Evolutionary conservation across 2,797 vertebrate genomes (phyloP).

Genomic region (Anableps anableps): DNA sequence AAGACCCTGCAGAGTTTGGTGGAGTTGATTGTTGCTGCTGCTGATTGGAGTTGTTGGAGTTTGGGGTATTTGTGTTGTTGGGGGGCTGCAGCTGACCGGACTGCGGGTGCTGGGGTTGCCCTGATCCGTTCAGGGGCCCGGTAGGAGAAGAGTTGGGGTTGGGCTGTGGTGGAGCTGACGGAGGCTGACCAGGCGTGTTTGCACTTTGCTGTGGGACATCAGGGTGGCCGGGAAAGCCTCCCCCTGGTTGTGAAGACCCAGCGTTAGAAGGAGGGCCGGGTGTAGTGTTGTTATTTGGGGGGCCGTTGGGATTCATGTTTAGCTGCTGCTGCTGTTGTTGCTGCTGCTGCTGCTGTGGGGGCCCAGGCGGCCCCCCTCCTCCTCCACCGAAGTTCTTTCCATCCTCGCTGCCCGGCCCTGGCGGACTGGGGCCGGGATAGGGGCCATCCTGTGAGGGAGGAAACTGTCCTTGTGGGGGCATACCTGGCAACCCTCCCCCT

Average conservation of each 20-base stretch:
- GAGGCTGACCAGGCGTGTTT: slow-evolving; percentile 80
- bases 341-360: slow-evolving; percentile 74
- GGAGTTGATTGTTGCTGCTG: slow-evolving; percentile 85
- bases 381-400: slow-evolving; percentile 84
- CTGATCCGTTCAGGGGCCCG: slow-evolving; percentile 81
- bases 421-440: slow-evolving; percentile 83
- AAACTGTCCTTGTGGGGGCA: slow-evolving; percentile 84
- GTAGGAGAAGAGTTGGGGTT: slow-evolving; percentile 85
- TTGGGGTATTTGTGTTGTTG: slow-evolving; percentile 77
- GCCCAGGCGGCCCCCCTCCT: slow-evolving; percentile 75
- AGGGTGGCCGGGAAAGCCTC: slow-evolving; percentile 83
- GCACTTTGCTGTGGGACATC: slow-evolving; percentile 80
- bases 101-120: slow-evolving; percentile 79
- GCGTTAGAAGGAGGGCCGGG: slow-evolving; percentile 78
- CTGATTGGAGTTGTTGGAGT: slow-evolving; percentile 79
- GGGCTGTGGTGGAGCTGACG: slow-evolving; percentile 77
- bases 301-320: slow-evolving; percentile 82
- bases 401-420: slow-evolving; percentile 82
- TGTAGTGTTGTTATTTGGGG: slow-evolving; percentile 83
- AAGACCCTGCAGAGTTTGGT: slow-evolving; percentile 85
- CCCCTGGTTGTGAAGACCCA: slow-evolving; percentile 78
- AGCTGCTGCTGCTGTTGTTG: slow-evolving; percentile 77
- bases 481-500: slow-evolving; percentile 81
- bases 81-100: slow-evolving; percentile 79
- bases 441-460: slow-evolving; percentile 83